A percentile compares a stretch with the other conserved stretches of the same genome.
phyloP scores from a whole-genome alignment of 2,888 invertebrate species.

The Lottia gigantea region DNA sequence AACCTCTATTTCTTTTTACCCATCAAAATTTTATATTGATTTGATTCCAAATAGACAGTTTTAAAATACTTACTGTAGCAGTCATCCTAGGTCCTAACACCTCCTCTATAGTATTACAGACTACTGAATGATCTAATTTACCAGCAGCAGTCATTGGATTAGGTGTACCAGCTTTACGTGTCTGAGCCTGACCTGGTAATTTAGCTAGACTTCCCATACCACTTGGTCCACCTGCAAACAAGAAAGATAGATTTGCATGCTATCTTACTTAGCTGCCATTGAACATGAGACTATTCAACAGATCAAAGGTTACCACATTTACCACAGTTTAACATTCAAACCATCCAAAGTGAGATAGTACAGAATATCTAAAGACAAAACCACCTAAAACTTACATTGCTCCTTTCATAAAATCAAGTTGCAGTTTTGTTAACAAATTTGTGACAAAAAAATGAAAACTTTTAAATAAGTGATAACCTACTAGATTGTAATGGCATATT shows the following conservation, averaged over 20 bases:
- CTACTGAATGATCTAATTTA: slow-evolving; percentile 65
- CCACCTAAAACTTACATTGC: too few species aligned
- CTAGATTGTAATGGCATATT: slow-evolving; percentile 1
- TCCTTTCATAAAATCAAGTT: too few species aligned
- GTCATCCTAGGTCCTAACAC: slow-evolving; percentile 62
- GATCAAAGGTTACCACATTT: not conserved
- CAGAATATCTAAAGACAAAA: too few species aligned
- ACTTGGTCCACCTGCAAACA: slow-evolving; percentile 34
- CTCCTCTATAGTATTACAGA: slow-evolving; percentile 63
- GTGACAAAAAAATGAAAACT: too few species aligned
- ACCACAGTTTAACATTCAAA: not conserved
- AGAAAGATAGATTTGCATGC: too few species aligned
- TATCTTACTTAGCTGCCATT: too few species aligned
- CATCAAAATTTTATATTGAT: too few species aligned
- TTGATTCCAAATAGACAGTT: too few species aligned
- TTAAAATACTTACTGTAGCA: slow-evolving; percentile 44
- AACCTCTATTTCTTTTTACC: too few species aligned
- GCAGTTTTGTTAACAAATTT: too few species aligned
- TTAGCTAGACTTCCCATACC: slow-evolving; percentile 40
- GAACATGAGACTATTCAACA: not conserved
- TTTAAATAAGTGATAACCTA: not conserved
- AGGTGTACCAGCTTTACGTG: slow-evolving; percentile 58
- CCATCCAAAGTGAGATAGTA: too few species aligned
- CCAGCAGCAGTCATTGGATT: slow-evolving; percentile 62
- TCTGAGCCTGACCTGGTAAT: slow-evolving; percentile 31